Conservation (phyloP, 2,797 vertebrate genomes). For the Cyprinodon diabolis region DNA sequence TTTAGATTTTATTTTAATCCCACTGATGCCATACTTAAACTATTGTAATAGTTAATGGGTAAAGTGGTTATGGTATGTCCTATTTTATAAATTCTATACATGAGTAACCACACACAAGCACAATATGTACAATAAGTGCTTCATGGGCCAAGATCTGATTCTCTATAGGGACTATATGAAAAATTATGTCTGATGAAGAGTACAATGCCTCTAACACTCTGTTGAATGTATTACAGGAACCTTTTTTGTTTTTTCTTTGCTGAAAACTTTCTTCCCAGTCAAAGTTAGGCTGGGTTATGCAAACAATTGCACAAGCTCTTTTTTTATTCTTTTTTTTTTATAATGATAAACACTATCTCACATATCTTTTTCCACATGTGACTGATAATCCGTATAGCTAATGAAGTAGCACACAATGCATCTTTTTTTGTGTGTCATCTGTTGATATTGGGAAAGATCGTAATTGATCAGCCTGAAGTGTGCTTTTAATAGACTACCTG, state of each 20-base stretch:
- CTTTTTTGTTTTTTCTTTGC: constrained; percentile 38
- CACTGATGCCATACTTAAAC: constrained; percentile 43
- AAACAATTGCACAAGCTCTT: constrained; percentile 64
- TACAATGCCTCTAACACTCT: constrained; percentile 48
- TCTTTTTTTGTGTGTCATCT: constrained; percentile 21
- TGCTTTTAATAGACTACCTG: constrained; percentile 34
- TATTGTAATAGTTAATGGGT: constrained; percentile 21
- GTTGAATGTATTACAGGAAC: constrained; percentile 68
- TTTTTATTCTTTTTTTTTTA: constrained; percentile 13
- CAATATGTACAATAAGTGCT: constrained; percentile 56
- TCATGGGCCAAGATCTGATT: constrained; percentile 36
- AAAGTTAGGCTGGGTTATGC: constrained; percentile 45
- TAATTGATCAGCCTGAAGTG: constrained; percentile 23
- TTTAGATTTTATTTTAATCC: constrained; percentile 29
- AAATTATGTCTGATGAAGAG: constrained; percentile 37
- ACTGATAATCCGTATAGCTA: constrained; percentile 14
- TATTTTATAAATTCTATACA: constrained; percentile 33
- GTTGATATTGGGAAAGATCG: constrained; percentile 19
- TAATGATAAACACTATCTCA: constrained; percentile 40
- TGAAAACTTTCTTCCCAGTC: constrained; percentile 35
- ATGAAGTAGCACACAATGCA: constrained; percentile 13
- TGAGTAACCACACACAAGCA: constrained; percentile 37
- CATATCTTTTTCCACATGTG: constrained; percentile 32
- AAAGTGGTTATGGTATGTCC: constrained; percentile 36
- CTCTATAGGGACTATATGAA: constrained; percentile 31